Evolutionary conservation across 2,888 invertebrate species (phyloP).

Genomic region (Melanargia galathea): DNA sequence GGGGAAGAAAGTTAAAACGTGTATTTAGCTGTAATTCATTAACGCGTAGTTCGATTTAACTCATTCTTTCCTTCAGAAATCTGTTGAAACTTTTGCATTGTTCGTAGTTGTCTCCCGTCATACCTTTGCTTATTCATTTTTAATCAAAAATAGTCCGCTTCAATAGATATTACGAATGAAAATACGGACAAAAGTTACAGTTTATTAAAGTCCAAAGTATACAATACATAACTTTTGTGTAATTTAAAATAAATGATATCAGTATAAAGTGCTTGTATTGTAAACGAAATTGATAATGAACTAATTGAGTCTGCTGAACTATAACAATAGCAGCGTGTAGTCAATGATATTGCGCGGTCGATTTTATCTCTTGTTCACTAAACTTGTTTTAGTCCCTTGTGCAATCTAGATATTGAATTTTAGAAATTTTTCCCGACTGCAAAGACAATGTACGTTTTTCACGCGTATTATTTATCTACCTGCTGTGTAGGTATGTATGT

Average conservation of each 20-base stretch:
- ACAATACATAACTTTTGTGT: not conserved
- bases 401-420: not conserved
- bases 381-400: not conserved
- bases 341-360: not conserved
- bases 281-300: not conserved
- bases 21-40: too few relatives aligned
- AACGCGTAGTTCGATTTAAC: too few relatives aligned
- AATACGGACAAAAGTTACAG: conserved; percentile 3
- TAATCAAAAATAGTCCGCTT: too few relatives aligned
- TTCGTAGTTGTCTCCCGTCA: too few relatives aligned
- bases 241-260: not conserved
- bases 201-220: conserved; percentile 7
- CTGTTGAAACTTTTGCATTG: too few relatives aligned
- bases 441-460: too few relatives aligned
- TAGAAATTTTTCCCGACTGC: not conserved
- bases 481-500: too few relatives aligned
- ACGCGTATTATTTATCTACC: too few relatives aligned
- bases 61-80: too few relatives aligned
- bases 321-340: not conserved
- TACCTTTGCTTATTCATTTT: too few relatives aligned
- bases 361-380: not conserved
- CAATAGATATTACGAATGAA: not conserved
- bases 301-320: not conserved
- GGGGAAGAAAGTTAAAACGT: too few relatives aligned
- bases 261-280: not conserved